Evolutionary conservation across 2,797 vertebrate genomes (phyloP).

Genomic region (Adelosebastes latens): DNA sequence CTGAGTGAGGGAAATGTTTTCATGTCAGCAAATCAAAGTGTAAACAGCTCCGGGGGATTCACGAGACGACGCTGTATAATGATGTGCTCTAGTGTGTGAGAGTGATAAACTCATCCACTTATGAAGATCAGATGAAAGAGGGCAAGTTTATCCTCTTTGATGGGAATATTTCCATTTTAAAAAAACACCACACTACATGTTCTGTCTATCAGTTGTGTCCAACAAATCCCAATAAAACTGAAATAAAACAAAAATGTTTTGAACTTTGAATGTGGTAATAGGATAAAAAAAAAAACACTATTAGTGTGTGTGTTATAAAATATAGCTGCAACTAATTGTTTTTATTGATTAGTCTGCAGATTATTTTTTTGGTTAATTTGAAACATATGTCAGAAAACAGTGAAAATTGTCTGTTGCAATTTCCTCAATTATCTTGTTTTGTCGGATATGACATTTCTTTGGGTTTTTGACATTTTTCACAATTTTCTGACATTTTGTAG

Average conservation of each 20-base stretch:
- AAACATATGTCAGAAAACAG: neutral
- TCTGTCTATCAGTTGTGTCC: neutral
- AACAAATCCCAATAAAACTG: too few relatives aligned
- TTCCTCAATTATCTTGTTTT: too few relatives aligned
- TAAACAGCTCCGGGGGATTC: conserved; percentile 35
- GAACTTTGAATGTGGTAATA: too few relatives aligned
- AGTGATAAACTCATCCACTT: conserved; percentile 33
- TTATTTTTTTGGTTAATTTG: neutral
- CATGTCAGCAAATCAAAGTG: conserved; percentile 57
- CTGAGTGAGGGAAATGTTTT: conserved; percentile 36
- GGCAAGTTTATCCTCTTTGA: conserved; percentile 20
- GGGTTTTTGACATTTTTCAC: accelerated
- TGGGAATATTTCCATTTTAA: conserved; percentile 16
- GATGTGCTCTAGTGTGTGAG: conserved; percentile 21
- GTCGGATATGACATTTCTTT: too few relatives aligned
- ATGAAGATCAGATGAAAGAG: conserved; percentile 40
- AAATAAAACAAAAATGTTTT: neutral
- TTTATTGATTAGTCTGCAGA: neutral
- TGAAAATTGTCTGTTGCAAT: neutral
- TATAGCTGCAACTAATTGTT: neutral
- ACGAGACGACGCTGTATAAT: conserved; percentile 19
- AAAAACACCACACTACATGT: neutral
- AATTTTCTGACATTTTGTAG: neutral
- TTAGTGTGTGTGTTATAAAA: neutral
- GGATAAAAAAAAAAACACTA: neutral